Percentiles rank a stretch among this genome's conserved stretches.
phyloP scores from a whole-genome alignment of 2,113 vertebrate genomes.

The Phyllostomus discolor region DNA sequence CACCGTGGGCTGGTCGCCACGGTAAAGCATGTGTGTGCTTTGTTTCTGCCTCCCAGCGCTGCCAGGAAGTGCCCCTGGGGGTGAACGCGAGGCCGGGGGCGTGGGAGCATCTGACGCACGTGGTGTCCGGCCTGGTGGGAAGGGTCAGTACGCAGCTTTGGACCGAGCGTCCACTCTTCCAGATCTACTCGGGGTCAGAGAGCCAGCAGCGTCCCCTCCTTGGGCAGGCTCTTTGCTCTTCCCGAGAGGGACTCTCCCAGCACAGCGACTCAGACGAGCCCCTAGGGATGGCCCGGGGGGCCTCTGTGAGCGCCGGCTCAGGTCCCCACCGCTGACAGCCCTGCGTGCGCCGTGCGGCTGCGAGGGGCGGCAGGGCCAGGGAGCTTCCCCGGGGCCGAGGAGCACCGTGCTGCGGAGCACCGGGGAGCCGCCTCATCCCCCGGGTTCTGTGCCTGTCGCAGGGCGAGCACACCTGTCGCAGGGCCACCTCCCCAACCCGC shows the following conservation, averaged over 20 bases:
- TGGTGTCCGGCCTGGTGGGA: rapidly evolving
- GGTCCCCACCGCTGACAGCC: too few species aligned
- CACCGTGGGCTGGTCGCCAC: neutral
- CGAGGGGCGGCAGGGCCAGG: neutral
- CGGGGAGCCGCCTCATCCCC: neutral
- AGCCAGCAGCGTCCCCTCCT: neutral
- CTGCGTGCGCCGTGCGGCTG: neutral
- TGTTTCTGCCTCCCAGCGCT: neutral
- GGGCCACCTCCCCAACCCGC: neutral
- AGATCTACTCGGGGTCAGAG: neutral
- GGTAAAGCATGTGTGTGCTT: neutral
- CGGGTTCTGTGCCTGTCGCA: neutral
- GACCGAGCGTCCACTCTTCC: neutral
- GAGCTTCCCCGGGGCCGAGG: neutral
- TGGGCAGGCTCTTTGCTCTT: neutral
- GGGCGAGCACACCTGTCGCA: neutral
- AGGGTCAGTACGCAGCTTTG: rapidly evolving
- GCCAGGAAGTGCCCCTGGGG: neutral
- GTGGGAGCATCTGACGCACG: rapidly evolving
- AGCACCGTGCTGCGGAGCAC: neutral
- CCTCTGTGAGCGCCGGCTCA: neutral
- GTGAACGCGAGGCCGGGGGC: neutral
- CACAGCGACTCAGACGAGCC: neutral
- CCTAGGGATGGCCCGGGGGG: neutral
- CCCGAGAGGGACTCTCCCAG: neutral